Evolutionary conservation across 2,797 vertebrate genomes (phyloP).

Genomic region (Melanotaenia maccullochi): DNA sequence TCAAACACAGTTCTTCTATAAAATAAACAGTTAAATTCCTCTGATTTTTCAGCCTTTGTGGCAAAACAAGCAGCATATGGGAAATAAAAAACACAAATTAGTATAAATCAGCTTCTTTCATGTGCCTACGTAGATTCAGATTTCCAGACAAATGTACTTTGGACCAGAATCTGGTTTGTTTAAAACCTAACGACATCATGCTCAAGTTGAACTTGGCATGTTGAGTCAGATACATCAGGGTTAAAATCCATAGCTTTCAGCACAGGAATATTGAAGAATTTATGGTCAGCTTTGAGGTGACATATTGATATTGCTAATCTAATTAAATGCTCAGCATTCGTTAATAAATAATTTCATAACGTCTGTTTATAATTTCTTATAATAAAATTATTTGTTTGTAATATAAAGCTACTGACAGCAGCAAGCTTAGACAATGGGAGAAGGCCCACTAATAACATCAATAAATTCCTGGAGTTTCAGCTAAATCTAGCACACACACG

Average conservation of each 20-base stretch:
- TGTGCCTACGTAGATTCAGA: background rate
- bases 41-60: slow-evolving; percentile 20
- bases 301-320: background rate
- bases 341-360: too few relatives aligned
- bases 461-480: background rate
- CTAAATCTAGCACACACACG: too few relatives aligned
- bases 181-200: background rate
- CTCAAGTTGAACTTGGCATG: background rate
- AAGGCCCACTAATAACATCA: background rate
- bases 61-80: slow-evolving; percentile 11
- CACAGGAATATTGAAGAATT: background rate
- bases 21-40: slow-evolving; percentile 29
- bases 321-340: background rate
- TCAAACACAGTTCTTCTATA: slow-evolving; percentile 33
- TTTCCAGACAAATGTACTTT: background rate
- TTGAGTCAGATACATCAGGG: background rate
- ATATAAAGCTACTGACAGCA: background rate
- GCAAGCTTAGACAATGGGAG: background rate
- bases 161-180: background rate
- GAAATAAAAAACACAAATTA: slow-evolving; percentile 4
- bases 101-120: background rate
- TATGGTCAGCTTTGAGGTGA: background rate
- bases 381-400: background rate
- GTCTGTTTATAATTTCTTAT: too few relatives aligned
- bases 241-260: background rate